Conservation (phyloP, 2,888 invertebrate species). For the Drosophila formosana region DNA sequence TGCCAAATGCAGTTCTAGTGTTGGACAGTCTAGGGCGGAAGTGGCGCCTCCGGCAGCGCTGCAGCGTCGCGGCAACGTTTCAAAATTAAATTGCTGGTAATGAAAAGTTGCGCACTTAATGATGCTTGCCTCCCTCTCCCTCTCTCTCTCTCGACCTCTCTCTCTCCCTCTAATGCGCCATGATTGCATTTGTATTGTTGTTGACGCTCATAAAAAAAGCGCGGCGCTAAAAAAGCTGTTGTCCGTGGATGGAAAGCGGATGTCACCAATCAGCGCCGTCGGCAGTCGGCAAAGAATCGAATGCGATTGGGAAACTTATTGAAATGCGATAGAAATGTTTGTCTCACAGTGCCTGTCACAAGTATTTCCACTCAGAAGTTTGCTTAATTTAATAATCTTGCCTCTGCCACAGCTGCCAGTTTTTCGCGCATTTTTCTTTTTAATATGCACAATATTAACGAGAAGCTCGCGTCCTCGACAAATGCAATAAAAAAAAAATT, state of each 20-base stretch:
- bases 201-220: conserved; percentile 20
- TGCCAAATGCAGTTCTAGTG: conserved; percentile 75
- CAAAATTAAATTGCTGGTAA: conserved; percentile 68
- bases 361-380: conserved; percentile 31
- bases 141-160: neutral
- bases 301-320: conserved; percentile 37
- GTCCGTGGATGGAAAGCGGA: conserved; percentile 40
- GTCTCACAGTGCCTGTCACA: conserved; percentile 20
- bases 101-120: conserved; percentile 74
- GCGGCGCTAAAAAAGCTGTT: conserved; percentile 22
- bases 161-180: conserved; percentile 16
- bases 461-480: conserved; percentile 27
- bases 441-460: conserved; percentile 52
- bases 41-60: conserved; percentile 44
- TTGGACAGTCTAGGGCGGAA: conserved; percentile 45
- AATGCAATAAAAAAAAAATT: conserved; percentile 70
- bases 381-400: conserved; percentile 63
- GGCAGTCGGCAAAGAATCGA: conserved; percentile 20
- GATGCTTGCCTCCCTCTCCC: conserved; percentile 39
- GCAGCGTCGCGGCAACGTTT: conserved; percentile 39
- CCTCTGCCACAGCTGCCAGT: conserved; percentile 21
- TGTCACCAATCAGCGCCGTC: conserved; percentile 55
- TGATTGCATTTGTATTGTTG: neutral
- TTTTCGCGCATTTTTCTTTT: conserved; percentile 43
- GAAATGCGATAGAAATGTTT: conserved; percentile 35